Base-by-base conservation (phyloP, 2,888 invertebrate genomes). In the Orthosia incerta region DNA sequence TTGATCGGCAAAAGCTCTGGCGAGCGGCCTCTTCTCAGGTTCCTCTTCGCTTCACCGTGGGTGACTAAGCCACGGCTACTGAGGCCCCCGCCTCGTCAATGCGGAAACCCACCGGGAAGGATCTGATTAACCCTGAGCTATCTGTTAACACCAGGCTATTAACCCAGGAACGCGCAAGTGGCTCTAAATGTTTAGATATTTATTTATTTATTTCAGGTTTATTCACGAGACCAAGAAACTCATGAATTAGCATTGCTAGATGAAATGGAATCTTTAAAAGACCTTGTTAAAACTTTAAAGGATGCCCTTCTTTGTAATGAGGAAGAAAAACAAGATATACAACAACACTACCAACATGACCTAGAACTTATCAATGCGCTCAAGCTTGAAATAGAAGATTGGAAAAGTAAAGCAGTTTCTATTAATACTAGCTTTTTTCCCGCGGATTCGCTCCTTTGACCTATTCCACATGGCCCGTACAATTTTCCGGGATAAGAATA, bases 251-350 rank as follows among this genome's bases (percentile, higher is more conserved):
- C 86, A 16, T 87, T 95, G 50, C 85, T 93, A 16, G 89, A 95
- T 79, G 91, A 95, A 91, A 92, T 95, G 53, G 93, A 94, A 82
- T 88, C 90, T 18, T 87, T 92, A 56, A 95, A 94, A 79, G 93
- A 94, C 78, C 92, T 95, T 83, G 91, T 94, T 68, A 89, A 89
- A 73, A 93, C 93, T 79, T 87, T 95, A 7, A 93, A 91, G 80
- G 91, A 94, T 31, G 89, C 91, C 4, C 76, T 95, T 55, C 87
- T 88, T 76, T 91, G 90, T 74, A 94, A 88, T 69, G 93, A 95
- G 81, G 94, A 95, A 76, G 96, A 95, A 88, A 95, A 95, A 77
- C 89, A 91, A 78, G 88, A 90, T 20, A 72, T 95, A 45, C 91
- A 94, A 82, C 87, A 92, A 20, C 90, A 93, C 74, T 93, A 92